phyloP scores from a whole-genome alignment of 2,113 vertebrate species.

The Rhinoderma darwinii region DNA sequence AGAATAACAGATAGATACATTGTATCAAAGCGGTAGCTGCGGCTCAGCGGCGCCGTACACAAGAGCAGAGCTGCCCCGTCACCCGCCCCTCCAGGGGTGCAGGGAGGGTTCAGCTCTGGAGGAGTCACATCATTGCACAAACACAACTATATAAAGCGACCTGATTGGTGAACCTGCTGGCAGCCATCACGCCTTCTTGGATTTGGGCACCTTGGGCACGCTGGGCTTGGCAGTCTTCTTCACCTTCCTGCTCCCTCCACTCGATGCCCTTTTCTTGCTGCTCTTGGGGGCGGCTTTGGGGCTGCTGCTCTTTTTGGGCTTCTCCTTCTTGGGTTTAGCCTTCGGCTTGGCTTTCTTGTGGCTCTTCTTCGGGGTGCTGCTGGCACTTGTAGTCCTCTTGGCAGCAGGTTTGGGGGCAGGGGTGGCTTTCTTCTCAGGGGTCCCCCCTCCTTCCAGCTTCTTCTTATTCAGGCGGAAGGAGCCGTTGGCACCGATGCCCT shows the following conservation, averaged over 20 bases:
- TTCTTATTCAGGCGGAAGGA: constrained; percentile 86
- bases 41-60: not conserved
- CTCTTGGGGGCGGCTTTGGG: constrained; percentile 61
- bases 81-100: not conserved
- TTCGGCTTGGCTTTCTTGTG: constrained; percentile 45
- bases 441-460: constrained; percentile 73
- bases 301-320: constrained; percentile 71
- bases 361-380: constrained; percentile 66
- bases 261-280: constrained; percentile 71
- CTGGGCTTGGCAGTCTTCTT: constrained; percentile 80
- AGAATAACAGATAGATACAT: not conserved
- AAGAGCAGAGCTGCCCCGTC: not conserved
- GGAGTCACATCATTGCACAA: not conserved
- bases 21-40: not conserved
- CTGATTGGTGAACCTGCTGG: constrained; percentile 33
- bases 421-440: not conserved
- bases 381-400: not conserved
- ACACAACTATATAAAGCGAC: not conserved
- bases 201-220: constrained; percentile 77
- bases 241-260: constrained; percentile 74
- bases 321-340: constrained; percentile 68
- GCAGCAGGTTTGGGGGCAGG: constrained; percentile 60
- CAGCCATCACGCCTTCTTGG: constrained; percentile 72
- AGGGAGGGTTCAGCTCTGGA: not conserved
- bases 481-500: constrained; percentile 86